phyloP scores from a whole-genome alignment of 2,113 vertebrate species.

The Hippocampus comes region DNA sequence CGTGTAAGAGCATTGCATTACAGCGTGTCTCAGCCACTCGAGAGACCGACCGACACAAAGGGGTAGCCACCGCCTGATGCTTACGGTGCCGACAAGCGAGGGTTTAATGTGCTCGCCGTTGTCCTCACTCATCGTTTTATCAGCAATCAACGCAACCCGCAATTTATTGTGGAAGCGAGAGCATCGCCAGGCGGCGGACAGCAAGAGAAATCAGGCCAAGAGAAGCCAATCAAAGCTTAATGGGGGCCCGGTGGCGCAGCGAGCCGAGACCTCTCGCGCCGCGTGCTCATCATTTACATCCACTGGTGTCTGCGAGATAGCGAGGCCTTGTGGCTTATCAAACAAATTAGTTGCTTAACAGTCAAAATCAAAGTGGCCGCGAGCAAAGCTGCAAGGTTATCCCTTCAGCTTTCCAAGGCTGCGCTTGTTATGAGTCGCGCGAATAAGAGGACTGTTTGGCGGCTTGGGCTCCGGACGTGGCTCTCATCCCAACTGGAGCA shows the following conservation, averaged over 20 bases:
- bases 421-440: slow-evolving; percentile 35
- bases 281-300: slow-evolving; percentile 53
- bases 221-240: slow-evolving; percentile 52
- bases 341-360: slow-evolving; percentile 59
- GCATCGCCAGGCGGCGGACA: slow-evolving; percentile 51
- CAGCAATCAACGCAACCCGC: slow-evolving; percentile 43
- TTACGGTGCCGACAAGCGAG: slow-evolving; percentile 19
- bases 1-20: background rate
- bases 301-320: slow-evolving; percentile 39
- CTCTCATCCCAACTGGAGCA: slow-evolving; percentile 32
- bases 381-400: slow-evolving; percentile 36
- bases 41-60: slow-evolving; percentile 25
- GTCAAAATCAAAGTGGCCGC: slow-evolving; percentile 33
- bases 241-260: slow-evolving; percentile 39
- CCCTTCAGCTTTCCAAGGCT: slow-evolving; percentile 24
- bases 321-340: slow-evolving; percentile 49
- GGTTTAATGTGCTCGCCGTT: slow-evolving; percentile 36
- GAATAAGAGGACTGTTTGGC: slow-evolving; percentile 17
- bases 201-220: slow-evolving; percentile 53
- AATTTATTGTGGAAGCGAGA: slow-evolving; percentile 49
- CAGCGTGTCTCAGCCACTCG: background rate
- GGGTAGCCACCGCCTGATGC: slow-evolving; percentile 24
- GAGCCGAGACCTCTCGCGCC: slow-evolving; percentile 38
- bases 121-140: slow-evolving; percentile 41
- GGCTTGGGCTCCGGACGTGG: slow-evolving; percentile 26